These are phyloP conservation scores for Anticlea derivata DNA, from an alignment of 2,888 invertebrate species.

Conservation along the genomic window DNA sequence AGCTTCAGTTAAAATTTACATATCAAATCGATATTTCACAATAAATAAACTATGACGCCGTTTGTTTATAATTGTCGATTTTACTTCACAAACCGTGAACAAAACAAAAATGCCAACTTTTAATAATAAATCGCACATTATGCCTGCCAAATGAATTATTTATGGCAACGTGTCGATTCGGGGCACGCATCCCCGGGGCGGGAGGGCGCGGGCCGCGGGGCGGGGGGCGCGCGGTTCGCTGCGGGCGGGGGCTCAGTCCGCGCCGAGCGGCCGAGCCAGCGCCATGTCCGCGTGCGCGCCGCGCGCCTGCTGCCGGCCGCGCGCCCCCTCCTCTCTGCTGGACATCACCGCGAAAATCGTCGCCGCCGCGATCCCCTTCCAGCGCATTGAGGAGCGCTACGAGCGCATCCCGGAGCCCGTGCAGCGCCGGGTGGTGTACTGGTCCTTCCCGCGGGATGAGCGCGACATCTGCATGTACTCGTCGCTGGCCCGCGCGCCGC, in stretches of 20 bases:
- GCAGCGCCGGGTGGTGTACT: slow-evolving; percentile 93
- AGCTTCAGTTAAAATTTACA: not conserved
- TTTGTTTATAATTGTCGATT: slow-evolving; percentile 56
- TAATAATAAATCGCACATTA: slow-evolving; percentile 83
- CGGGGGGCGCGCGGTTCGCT: slow-evolving; percentile 39
- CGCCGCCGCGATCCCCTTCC: slow-evolving; percentile 93
- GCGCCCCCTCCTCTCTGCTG: slow-evolving; percentile 89
- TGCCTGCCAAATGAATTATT: slow-evolving; percentile 82
- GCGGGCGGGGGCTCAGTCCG: slow-evolving; percentile 70
- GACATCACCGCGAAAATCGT: slow-evolving; percentile 93
- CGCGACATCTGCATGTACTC: slow-evolving; percentile 96
- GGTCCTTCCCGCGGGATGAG: slow-evolving; percentile 95
- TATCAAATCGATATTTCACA: slow-evolving; percentile 6
- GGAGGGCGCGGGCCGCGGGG: slow-evolving; percentile 38
- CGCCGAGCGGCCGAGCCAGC: slow-evolving; percentile 82
- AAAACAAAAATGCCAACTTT: slow-evolving; percentile 80
- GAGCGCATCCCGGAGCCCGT: slow-evolving; percentile 95
- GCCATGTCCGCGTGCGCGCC: slow-evolving; percentile 80
- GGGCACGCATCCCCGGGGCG: slow-evolving; percentile 72
- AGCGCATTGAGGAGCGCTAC: slow-evolving; percentile 93
- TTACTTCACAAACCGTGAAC: slow-evolving; percentile 56
- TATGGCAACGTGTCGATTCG: slow-evolving; percentile 78
- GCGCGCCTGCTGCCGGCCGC: slow-evolving; percentile 82
- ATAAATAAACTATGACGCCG: slow-evolving; percentile 45
- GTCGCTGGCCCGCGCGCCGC: slow-evolving; percentile 86